Conservation (phyloP, 1,140 invertebrate genomes). For the Aricia agestis region DNA sequence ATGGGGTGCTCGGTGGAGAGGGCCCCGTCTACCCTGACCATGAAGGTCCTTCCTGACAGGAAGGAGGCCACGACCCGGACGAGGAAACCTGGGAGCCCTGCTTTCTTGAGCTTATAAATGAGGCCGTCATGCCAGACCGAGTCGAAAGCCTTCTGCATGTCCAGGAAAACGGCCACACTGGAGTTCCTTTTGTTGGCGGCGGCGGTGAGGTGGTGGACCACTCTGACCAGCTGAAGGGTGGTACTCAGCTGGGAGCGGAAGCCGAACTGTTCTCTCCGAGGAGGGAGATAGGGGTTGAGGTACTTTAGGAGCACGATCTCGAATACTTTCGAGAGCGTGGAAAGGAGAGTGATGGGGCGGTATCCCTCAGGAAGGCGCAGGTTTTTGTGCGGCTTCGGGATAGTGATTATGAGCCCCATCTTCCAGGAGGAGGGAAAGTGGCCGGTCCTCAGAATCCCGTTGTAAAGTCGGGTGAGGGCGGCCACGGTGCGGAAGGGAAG, state of each 20-base stretch:
- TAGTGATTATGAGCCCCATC: too few relatives aligned
- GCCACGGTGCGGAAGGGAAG: neutral
- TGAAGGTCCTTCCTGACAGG: slow-evolving; percentile 18
- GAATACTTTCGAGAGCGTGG: neutral
- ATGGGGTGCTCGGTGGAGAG: slow-evolving; percentile 17
- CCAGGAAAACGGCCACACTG: slow-evolving; percentile 35
- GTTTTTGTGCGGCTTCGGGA: neutral
- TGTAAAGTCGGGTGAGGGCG: neutral
- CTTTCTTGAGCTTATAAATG: slow-evolving; percentile 34
- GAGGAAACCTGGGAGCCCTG: slow-evolving; percentile 10
- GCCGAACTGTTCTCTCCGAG: neutral
- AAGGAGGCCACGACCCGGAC: slow-evolving; percentile 24
- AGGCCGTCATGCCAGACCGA: slow-evolving; percentile 46
- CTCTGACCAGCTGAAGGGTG: neutral
- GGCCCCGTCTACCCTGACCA: slow-evolving; percentile 20
- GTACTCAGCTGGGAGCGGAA: neutral
- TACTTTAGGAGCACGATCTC: neutral
- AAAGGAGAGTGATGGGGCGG: neutral
- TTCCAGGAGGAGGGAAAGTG: slow-evolving; percentile 2
- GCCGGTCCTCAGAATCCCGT: neutral
- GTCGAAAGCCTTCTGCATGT: slow-evolving; percentile 51
- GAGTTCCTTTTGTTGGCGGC: slow-evolving; percentile 7
- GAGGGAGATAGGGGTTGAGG: neutral
- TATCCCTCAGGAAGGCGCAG: neutral
- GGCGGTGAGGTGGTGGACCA: slow-evolving; percentile 33